Base-by-base conservation (phyloP, 1,140 invertebrate genomes). In the Plodia interpunctella region DNA sequence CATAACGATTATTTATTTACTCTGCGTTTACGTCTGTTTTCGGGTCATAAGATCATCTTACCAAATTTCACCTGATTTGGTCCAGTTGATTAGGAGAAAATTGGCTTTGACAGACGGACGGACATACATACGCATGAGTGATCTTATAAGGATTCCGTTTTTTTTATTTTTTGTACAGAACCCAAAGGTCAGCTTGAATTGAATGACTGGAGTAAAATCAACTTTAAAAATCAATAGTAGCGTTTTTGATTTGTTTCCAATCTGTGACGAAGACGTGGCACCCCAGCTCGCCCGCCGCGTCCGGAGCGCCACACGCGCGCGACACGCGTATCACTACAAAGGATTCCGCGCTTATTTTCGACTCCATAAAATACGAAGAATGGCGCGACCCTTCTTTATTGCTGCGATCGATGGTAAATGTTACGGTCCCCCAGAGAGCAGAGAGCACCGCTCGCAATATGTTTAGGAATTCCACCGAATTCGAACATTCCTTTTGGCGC, bases 351-450 rank as follows among this genome's bases (percentile, higher is more conserved):
- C 65, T 76, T 68, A 70, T 73, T 76, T 74, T 76, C 68, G 56
- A 74, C 65, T 70, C 64, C 70, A 79, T 75, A 77, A 72, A 79
- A 70, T 64, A 68, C 63, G 66, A 66, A 70, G 74, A 76, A 78
- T 77, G 63, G 38, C 38, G 19, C 49, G 57, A 50, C 11, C 49
- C 44, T 49, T 49, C 55, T 53, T 61, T 68, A 61, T 60, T 66
- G 65, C 59, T 54, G 25, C 59, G 56, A 66, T 70, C 72, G 57
- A 71, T 69, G 52, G 35, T 53, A 53, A 53, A 53, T 55, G 57
- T 60, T 57, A 63, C 54, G n/a, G 17, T 11, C 10, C 32, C 55
- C 13, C 19, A 20, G 9, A 30, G 52, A 20, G 35, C 35, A 56
- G 2, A 11, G 35, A 44, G 35, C 18, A 20, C 4, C 20, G 19